Base-by-base conservation (phyloP, 2,113 vertebrate species). In the Ranitomeya variabilis region DNA sequence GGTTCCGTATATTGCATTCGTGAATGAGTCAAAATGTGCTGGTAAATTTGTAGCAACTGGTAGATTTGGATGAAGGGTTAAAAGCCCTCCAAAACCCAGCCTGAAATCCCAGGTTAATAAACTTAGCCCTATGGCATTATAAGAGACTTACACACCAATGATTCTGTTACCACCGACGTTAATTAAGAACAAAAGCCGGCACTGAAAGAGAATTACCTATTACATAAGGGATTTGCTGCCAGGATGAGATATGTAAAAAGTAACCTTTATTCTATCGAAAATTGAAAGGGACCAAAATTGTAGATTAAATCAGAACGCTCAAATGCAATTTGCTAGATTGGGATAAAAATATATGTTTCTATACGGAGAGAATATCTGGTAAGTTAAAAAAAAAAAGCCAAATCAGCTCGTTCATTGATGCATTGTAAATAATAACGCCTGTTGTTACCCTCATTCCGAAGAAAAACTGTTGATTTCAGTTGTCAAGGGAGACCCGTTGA, bases 401-500 rank as follows among this genome's bases (percentile, higher is more conserved):
- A 45, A 69, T 23, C 64, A 84, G 64, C n/a, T n/a, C 51, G 54
- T 67, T 71, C 59, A 69, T 55, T 52, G 66, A 16, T 52, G 66
- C 51, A 16, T 52, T 84, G 64, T 71, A 84, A 67, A 83, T 54
- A 64, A 82, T 31, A 62, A 62, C 57, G 69, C 67, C 81, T 69
- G 82, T 84, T 84, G 52, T 83, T 52, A 84, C 31, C 51, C 51
- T 83, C 37, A 83, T 71, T 84, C 51, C 64, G 54, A 84, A 84
- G 37, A 66, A 84, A 83, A 55, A 55, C 64, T 55, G 82, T 84
- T 55, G 82, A 26, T 84, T 71, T 55, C 13, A 69, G 82, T 84
- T 84, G 82, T 84, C 82, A 71, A 71, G 82, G 82, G 64, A 84
- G 51, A 84, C 82, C 64, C 16, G 82, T 64, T 84, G 82, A 69